Base-by-base conservation (phyloP, 2,797 vertebrate genomes). In the Lithobates sylvaticus region DNA sequence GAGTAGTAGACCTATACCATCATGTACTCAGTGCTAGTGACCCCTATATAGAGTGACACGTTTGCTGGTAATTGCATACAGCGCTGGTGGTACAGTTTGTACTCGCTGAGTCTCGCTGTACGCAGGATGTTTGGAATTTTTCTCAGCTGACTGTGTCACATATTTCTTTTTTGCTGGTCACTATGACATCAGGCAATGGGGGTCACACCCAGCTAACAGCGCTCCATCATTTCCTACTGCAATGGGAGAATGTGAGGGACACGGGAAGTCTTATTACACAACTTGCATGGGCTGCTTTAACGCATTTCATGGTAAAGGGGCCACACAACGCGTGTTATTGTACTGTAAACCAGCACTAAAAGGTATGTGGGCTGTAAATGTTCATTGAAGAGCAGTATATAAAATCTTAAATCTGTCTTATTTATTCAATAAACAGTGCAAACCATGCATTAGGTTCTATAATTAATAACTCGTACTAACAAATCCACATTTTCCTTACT, bases 111-210 rank as follows among this genome's bases (percentile, higher is more conserved):
- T n/a, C 76, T 44, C 42, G 34, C 18, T 50, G 21, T 74, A 23
- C 44, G 44, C 21, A 42, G 26, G 27, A 82, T 86, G 67, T 68
- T n/a, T 82, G 47, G 39, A 10, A 86, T 86, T 86, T 74, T 74
- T 82, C 21, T 64, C 10, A 1, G 18, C 7, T 86, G 85, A 26
- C 78, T 61, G 61, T 73, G 44, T 81, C 67, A 54, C 65, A 23
- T 8, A 1, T 18, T 54, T 16, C 4, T 54, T 54, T 58, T 47
- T 72, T 26, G 7, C 26, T 23, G 12, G 47, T 54, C 69, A 74
- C 71, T 44, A 26, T 79, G 78, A 70, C 77, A 79, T 65, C 64
- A 78, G 61, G 36, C 36, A 15, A 23, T 65, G 65, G 65, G 36
- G 64, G 78, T 44, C n/a, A 70, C 65, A 80, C 78, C 78, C 78